Evolutionary conservation across 1,140 invertebrate species (phyloP).

Genomic region (Aporrectodea caliginosa): DNA sequence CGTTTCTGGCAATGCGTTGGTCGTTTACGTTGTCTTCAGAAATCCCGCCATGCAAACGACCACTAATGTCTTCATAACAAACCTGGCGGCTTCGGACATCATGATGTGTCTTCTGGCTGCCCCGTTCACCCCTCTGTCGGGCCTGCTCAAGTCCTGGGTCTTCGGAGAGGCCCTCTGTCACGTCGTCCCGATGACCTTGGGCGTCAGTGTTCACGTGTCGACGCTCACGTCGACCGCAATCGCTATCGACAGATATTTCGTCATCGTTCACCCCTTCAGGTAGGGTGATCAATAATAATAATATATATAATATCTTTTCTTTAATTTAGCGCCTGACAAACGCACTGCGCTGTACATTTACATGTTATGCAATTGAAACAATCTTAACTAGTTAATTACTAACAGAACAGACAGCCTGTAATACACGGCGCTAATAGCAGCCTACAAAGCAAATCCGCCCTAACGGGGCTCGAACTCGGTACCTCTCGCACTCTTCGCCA

Average conservation of each 20-base stretch:
- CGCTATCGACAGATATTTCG: slow-evolving; percentile 90
- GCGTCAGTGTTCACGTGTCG: slow-evolving; percentile 79
- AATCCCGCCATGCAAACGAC: slow-evolving; percentile 96
- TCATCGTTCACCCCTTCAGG: slow-evolving; percentile 90
- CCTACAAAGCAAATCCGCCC: too few relatives aligned
- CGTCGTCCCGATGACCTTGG: slow-evolving; percentile 83
- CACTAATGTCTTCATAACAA: slow-evolving; percentile 95
- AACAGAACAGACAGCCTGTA: too few relatives aligned
- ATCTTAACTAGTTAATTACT: too few relatives aligned
- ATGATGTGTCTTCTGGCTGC: slow-evolving; percentile 86
- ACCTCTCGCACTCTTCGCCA: too few relatives aligned
- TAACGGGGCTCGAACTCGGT: too few relatives aligned
- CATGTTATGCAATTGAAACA: too few relatives aligned
- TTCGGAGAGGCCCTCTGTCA: slow-evolving; percentile 85
- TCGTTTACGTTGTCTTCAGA: slow-evolving; percentile 76
- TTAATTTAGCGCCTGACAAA: too few relatives aligned
- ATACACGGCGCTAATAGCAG: too few relatives aligned
- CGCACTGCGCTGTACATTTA: too few relatives aligned
- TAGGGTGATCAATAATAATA: too few relatives aligned
- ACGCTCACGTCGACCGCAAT: slow-evolving; percentile 93
- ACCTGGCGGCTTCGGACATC: slow-evolving; percentile 90
- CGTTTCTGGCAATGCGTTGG: slow-evolving; percentile 86
- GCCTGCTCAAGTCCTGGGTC: slow-evolving; percentile 80
- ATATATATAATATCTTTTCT: too few relatives aligned
- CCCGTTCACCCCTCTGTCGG: slow-evolving; percentile 70